Evolutionary conservation across 2,888 invertebrate species (phyloP).

Genomic region (Watsonalla cultraria): DNA sequence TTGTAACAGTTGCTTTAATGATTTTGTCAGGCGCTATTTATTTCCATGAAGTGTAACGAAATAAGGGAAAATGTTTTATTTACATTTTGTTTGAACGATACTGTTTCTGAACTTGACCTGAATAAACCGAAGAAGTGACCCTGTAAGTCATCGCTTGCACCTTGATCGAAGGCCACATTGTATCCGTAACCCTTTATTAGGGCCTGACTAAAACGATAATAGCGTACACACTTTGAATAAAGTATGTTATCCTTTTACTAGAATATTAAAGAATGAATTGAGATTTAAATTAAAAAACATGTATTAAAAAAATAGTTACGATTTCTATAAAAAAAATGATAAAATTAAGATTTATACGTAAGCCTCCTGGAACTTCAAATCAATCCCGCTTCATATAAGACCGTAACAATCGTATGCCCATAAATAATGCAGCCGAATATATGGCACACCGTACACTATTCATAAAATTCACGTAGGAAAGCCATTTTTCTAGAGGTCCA

Average conservation of each 20-base stretch:
- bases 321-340: neutral
- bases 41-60: too few relatives aligned
- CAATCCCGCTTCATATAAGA: slow-evolving; percentile 23
- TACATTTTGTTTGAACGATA: too few relatives aligned
- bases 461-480: slow-evolving; percentile 39
- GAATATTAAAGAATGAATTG: neutral
- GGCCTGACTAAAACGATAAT: neutral
- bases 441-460: slow-evolving; percentile 33
- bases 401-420: slow-evolving; percentile 33
- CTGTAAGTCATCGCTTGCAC: slow-evolving; percentile 4
- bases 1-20: too few relatives aligned
- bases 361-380: slow-evolving; percentile 1
- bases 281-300: neutral
- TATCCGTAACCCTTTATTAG: slow-evolving; percentile 7
- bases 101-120: slow-evolving; percentile 6
- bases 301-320: neutral
- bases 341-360: neutral
- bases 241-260: neutral
- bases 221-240: slow-evolving; percentile 5
- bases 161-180: slow-evolving; percentile 6
- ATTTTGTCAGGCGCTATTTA: too few relatives aligned
- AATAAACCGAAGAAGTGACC: slow-evolving; percentile 2
- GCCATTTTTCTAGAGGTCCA: slow-evolving; percentile 28
- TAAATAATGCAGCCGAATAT: slow-evolving; percentile 29
- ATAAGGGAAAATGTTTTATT: too few relatives aligned